Evolutionary conservation across 92 coral and sea anemone genomes (phyloP), one percentile per base, ranked within the genome.

Genomic region (Metridium senile): DNA sequence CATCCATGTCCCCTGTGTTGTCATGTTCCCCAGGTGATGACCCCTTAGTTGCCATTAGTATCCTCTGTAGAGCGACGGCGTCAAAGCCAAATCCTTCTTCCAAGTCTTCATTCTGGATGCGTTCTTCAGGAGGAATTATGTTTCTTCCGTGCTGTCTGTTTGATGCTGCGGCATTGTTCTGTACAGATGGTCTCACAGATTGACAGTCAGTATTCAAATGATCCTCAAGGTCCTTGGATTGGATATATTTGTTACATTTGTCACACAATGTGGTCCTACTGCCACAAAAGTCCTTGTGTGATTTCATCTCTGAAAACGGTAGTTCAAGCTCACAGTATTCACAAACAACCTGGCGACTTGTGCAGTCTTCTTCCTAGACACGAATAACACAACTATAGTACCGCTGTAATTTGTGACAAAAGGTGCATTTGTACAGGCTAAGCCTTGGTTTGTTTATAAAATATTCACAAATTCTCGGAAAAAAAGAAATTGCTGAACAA

Each of bases 241-340:
- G 83, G 39, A 95, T 73, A 32, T 82, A 82, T 71, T 74, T 87
- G 82, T 83, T 88, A 72, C 99, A 95, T 33, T 61, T 78, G 19
- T 95, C 97, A 83, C 99, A 95, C 53, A 75, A 68, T 58, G 92
- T 95, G 11, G 99, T 95, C 66, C 99, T 88, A 71, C 94, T 83
- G 65, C 99, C 96, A 70, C 99, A 95, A 75, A 88, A 85, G 1
- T 92, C 97, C 29, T 85, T 83, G 78, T 95, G 99, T 64, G 88
- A 79, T 1, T 23, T 61, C 85, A 95, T 89, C 77, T 89, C 89
- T 56, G 82, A 75, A 75, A 85, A 84, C 3, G 95, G 91, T 33
- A 93, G 81, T 52, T 80, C 86, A 43, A 95, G 81, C 56, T 95
- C 97, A 77, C 99, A 95, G 77, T 79, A 92, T 33, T 75, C 76